phyloP scores from a whole-genome alignment of 2,113 vertebrate genomes.

The Hemiscyllium ocellatum region DNA sequence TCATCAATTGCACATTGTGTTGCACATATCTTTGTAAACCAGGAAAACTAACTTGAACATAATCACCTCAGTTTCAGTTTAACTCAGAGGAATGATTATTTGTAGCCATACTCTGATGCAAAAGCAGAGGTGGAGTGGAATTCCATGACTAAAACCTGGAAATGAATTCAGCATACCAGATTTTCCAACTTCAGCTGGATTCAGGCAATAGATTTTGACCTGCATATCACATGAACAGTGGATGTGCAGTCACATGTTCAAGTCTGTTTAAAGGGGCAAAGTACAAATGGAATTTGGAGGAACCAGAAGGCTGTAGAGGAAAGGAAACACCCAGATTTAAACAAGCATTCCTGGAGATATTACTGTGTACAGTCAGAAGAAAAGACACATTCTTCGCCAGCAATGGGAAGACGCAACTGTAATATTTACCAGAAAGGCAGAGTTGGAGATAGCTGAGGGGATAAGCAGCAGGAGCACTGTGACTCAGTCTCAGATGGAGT shows the following conservation, averaged over 20 bases:
- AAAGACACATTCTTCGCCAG: no score
- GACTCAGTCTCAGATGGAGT: not conserved
- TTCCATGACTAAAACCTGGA: not conserved
- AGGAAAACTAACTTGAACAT: not conserved
- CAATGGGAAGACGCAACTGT: no score
- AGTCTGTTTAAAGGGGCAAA: not conserved
- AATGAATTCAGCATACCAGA: not conserved
- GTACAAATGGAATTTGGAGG: not conserved
- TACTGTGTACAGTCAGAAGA: no score
- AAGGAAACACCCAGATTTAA: no score
- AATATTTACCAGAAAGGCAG: no score
- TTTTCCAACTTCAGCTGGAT: not conserved
- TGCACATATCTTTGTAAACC: not conserved
- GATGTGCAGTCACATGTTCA: not conserved
- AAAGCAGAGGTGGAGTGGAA: not conserved
- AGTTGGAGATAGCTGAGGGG: no score
- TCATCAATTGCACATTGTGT: not conserved
- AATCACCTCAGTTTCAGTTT: not conserved
- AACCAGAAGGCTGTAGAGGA: not conserved
- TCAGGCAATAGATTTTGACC: not conserved
- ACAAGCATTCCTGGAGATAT: no score
- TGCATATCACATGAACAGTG: not conserved
- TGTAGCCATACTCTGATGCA: not conserved
- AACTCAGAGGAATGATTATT: not conserved
- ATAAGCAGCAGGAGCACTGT: not conserved